Conservation (phyloP, 2,888 invertebrate species). For the Trissolcus brochymenae region DNA sequence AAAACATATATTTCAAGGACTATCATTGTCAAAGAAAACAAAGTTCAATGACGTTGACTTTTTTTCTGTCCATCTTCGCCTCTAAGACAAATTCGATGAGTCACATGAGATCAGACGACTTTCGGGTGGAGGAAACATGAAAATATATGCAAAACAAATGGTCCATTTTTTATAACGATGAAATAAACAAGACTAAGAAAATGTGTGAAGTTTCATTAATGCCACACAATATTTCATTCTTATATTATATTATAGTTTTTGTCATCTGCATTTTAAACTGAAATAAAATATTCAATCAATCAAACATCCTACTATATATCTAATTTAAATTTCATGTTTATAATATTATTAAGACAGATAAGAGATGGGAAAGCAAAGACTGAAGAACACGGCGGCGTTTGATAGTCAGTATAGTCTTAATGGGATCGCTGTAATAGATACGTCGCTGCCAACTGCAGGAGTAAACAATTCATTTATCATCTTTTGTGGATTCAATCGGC, state of each 20-base stretch:
- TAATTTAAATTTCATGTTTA: slow-evolving; percentile 30
- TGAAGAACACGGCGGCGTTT: slow-evolving; percentile 58
- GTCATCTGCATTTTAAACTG: no score
- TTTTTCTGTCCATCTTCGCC: background rate
- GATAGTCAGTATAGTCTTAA: slow-evolving; percentile 65
- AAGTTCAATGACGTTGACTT: background rate
- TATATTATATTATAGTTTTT: no score
- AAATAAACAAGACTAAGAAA: no score
- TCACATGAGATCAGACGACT: no score
- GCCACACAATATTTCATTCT: no score
- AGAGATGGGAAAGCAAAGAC: slow-evolving; percentile 29
- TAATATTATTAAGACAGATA: slow-evolving; percentile 18
- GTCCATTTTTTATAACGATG: no score
- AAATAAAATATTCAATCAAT: slow-evolving; percentile 39
- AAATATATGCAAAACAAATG: no score
- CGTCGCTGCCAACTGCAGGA: slow-evolving; percentile 59
- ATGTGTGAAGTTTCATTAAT: no score
- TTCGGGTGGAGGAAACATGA: no score
- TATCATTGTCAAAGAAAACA: background rate
- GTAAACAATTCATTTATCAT: slow-evolving; percentile 73
- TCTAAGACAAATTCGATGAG: background rate
- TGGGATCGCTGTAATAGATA: slow-evolving; percentile 67
- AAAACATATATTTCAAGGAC: background rate
- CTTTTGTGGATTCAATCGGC: slow-evolving; percentile 37
- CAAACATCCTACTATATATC: slow-evolving; percentile 28